Evolutionary conservation across 2,797 vertebrate genomes (phyloP), one percentile per base, ranked within the genome.

Genomic region (Masticophis lateralis): DNA sequence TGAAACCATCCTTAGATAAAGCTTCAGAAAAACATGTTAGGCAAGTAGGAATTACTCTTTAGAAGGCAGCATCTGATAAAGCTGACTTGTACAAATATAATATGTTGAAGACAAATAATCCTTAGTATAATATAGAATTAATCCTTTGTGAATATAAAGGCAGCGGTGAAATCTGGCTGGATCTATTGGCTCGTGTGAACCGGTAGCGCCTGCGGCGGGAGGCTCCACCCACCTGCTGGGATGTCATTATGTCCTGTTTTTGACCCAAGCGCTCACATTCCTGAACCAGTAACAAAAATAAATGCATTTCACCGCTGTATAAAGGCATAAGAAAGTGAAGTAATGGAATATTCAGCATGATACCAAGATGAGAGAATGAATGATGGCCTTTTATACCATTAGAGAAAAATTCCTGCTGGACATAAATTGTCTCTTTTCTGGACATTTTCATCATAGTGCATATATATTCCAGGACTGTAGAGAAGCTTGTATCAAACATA

Each of bases 131-230:
- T 2, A 91, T 91, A 32, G 20, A 88, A 89, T 91, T 22, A 83
- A 91, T 51, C 92, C 88, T 91, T 87, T 8, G 0, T 7, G 79
- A 89, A 93, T 90, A 94, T 92, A 94, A 92, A 92, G 0, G 47
- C 13, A 87, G 47, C 7, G 47, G 47, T 51, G 47, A 51, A 51
- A 51, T 51, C 47, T 51, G 47, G 6, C 47, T 0, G 7, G 47
- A 51, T 51, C 47, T 51, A 51, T 51, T 1, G 47, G 47, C 47
- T 51, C 47, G 6, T 6, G 6, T 51, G 47, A 51, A 51, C 47
- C 1, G 47, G 6, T 51, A 51, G 47, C 47, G 7, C 47, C 47
- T 6, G 47, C 6, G 47, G 47, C 47, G 47, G 47, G 47, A 7
- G 47, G 47, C 47, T 51, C 47, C 6, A 6, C 47, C 47, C 6